Conservation (phyloP, 2,113 vertebrate species). For the Ammodytes dubius region DNA sequence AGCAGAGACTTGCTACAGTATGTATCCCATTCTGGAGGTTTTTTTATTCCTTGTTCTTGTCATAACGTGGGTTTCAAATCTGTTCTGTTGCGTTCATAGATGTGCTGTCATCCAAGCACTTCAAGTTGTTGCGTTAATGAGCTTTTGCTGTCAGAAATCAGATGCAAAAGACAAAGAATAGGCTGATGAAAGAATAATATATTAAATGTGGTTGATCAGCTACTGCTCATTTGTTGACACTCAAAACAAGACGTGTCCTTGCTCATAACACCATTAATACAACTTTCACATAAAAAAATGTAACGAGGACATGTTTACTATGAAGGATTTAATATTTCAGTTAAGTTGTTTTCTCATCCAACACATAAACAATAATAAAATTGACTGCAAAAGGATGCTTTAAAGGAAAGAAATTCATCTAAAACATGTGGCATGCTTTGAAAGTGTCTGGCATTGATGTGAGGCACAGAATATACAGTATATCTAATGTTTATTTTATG, state of each 20-base stretch:
- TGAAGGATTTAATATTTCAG: background rate
- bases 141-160: too few species aligned
- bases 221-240: background rate
- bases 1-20: background rate
- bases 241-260: background rate
- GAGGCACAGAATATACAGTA: background rate
- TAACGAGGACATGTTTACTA: background rate
- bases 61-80: too few species aligned
- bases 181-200: too few species aligned
- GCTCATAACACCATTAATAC: background rate
- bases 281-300: background rate
- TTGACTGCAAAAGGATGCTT: background rate
- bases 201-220: too few species aligned
- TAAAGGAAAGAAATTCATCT: background rate
- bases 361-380: background rate
- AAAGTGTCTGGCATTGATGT: background rate
- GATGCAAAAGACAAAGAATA: too few species aligned
- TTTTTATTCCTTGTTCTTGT: too few species aligned
- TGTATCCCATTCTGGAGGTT: background rate
- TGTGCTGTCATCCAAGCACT: too few species aligned
- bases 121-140: background rate
- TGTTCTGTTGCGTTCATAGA: too few species aligned
- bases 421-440: background rate
- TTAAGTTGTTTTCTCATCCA: background rate
- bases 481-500: background rate